Base-by-base conservation (phyloP, 2,888 invertebrate genomes). In the Xylota segnis region DNA sequence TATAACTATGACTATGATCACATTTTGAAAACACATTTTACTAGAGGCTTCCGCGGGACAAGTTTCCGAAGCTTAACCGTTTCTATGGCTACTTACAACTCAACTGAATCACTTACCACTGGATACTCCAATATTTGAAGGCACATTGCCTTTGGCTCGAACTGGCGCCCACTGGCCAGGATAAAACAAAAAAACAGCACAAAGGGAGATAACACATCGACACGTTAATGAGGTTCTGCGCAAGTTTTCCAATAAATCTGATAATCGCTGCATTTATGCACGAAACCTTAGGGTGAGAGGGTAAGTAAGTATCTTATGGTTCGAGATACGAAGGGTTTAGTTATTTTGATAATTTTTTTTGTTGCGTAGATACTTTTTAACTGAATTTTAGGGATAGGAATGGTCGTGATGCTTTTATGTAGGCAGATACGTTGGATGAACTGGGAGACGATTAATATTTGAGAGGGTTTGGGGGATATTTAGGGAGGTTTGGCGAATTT, bases 21-120 rank as follows among this genome's bases (percentile, higher is more conserved):
- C 75, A 75, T 79, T 84, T 43, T 52, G 59, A 47, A 79, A 61
- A 65, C 45, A 65, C 83, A 84, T 84, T 9, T 58, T 68, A 4
- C 12, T 29, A 6, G 9, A 0, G 3, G 52, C 45, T 18, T 34
- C 29, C 0, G 14, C 37, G 34, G 27, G 7, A 52, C 16, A 16
- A 59, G 59, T 72, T 79, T 14, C n/a, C 5, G 9, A 58, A 23
- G 43, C 63, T 50, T 61, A 45, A 79, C 83, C 68, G 72, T 68
- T 40, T 58, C 71, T 37, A 45, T 34, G 34, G 52, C 58, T 63
- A 65, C n/a, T 75, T 75, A 54, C 52, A 79, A 71, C 47, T 66
- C 58, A 79, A 84, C 81, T 76, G 84, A 71, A 59, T 52, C 43
- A 29, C 16, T 58, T 34, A 9, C 43, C 45, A 71, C 5, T 37